phyloP scores from a whole-genome alignment of 2,797 vertebrate genomes.

The Smutsia temminckii region DNA sequence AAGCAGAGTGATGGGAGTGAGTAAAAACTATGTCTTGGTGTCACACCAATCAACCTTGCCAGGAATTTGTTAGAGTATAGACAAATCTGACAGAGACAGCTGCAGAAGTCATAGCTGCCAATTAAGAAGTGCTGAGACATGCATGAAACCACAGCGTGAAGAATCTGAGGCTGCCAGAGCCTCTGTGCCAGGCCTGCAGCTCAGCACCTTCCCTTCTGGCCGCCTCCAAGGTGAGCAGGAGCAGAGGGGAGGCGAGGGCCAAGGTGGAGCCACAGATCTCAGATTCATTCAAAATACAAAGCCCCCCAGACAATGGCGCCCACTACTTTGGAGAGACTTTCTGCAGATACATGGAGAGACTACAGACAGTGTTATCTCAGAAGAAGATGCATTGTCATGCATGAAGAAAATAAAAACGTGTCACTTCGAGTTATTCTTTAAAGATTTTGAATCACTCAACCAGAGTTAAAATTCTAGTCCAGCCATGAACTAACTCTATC shows the following conservation, averaged over 20 bases:
- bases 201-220: constrained; percentile 57
- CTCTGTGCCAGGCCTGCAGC: background rate
- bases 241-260: background rate
- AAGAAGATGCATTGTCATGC: background rate
- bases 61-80: background rate
- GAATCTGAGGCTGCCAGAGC: background rate
- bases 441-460: background rate
- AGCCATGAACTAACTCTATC: background rate
- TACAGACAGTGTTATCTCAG: background rate
- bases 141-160: constrained; percentile 5
- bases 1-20: background rate
- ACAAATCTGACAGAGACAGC: constrained; percentile 36
- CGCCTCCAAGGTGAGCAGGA: background rate
- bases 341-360: background rate
- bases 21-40: background rate
- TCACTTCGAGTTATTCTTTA: background rate
- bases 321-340: background rate
- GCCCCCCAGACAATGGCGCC: background rate
- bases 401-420: background rate
- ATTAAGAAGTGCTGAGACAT: constrained; percentile 55
- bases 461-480: background rate
- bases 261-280: background rate
- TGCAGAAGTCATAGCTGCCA: constrained; percentile 47
- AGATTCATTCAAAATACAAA: background rate
- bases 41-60: background rate